A percentile compares a stretch with the other conserved stretches of the same genome.
phyloP scores from a whole-genome alignment of 2,797 vertebrate species.

The Pitangus sulphuratus region DNA sequence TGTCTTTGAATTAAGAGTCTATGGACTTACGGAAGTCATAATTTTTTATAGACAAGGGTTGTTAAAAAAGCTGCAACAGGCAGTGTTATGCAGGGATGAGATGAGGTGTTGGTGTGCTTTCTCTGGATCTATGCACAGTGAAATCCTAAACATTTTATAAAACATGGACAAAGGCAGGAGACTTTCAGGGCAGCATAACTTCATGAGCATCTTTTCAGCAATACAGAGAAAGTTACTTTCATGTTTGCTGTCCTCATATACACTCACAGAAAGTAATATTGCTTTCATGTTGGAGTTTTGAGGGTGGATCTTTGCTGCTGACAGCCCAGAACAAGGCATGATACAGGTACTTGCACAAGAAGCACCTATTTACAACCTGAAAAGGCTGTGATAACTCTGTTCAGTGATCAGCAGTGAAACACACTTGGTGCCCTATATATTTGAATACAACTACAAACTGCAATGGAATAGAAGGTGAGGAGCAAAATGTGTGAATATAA shows the following conservation, averaged over 20 bases:
- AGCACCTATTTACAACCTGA: neutral
- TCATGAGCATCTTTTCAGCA: neutral
- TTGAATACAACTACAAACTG: neutral
- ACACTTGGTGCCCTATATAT: neutral
- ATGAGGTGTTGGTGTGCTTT: neutral
- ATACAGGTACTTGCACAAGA: neutral
- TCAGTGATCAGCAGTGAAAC: neutral
- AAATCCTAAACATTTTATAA: neutral
- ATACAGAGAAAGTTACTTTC: neutral
- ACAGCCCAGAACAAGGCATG: neutral
- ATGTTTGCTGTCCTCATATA: neutral
- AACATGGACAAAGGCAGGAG: neutral
- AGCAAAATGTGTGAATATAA: neutral
- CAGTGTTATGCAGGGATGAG: neutral
- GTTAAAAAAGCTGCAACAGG: neutral
- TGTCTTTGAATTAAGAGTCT: neutral
- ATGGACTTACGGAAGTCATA: fast-evolving
- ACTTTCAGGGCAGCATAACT: neutral
- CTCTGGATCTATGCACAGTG: neutral
- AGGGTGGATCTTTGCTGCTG: neutral
- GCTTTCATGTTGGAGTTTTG: neutral
- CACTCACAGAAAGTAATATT: neutral
- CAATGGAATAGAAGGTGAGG: neutral
- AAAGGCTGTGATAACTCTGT: neutral
- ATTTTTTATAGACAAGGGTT: neutral